Evolutionary conservation across 1,140 invertebrate species (phyloP).

Genomic region (Heliconius eleuchia): DNA sequence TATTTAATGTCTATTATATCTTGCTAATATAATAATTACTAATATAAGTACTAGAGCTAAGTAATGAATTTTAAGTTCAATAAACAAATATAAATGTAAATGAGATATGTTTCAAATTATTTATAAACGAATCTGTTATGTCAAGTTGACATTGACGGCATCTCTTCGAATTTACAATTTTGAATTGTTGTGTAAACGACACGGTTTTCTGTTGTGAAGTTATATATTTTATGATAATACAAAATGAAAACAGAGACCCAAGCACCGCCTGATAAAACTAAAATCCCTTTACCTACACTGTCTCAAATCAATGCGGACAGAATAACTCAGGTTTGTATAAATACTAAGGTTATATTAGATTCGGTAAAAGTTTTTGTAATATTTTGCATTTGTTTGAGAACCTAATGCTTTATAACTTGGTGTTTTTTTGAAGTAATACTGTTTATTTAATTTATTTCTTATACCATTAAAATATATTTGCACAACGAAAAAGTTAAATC

Average conservation of each 20-base stretch:
- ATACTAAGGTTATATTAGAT: constrained; percentile 59
- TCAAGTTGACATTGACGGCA: constrained; percentile 39
- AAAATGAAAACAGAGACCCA: constrained; percentile 65
- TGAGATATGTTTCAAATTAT: not conserved
- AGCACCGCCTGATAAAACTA: constrained; percentile 74
- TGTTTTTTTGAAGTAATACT: not conserved
- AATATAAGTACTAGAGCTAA: no score
- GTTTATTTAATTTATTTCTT: not conserved
- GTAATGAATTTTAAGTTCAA: no score
- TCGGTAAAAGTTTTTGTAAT: not conserved
- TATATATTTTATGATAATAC: constrained; percentile 22
- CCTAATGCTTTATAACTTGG: not conserved
- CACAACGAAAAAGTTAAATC: not conserved
- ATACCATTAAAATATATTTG: not conserved
- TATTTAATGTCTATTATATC: not conserved
- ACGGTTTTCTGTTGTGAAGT: constrained; percentile 27
- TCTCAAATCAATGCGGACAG: constrained; percentile 92
- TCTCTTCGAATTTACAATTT: not conserved
- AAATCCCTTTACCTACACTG: constrained; percentile 87
- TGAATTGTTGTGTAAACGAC: constrained; percentile 41
- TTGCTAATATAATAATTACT: not conserved
- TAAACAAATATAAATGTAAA: not conserved
- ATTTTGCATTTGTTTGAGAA: not conserved
- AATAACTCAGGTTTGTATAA: constrained; percentile 87
- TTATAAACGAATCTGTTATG: not conserved